These are phyloP conservation scores for Enoplosus armatus DNA, from an alignment of 2,797 vertebrate species.

Conservation along the genomic window DNA sequence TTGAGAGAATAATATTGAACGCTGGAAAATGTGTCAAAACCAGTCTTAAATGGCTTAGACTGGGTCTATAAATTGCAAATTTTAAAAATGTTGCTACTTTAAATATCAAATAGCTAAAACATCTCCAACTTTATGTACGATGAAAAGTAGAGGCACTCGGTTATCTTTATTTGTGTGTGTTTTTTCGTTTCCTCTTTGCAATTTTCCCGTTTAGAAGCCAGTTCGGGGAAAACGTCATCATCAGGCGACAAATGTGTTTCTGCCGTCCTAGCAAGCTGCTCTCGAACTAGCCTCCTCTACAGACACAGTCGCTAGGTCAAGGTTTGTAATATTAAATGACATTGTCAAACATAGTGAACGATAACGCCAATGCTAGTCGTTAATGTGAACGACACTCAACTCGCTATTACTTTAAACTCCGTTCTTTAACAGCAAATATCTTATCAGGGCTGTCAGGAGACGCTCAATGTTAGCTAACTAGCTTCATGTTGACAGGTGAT, in stretches of 20 bases:
- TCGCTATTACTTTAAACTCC: background rate
- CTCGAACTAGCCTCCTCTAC: background rate
- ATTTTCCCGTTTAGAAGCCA: background rate
- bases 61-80: rapidly evolving
- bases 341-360: background rate
- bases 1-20: background rate
- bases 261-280: background rate
- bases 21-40: constrained; percentile 9
- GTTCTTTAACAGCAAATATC: background rate
- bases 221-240: constrained; percentile 51
- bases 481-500: constrained; percentile 23
- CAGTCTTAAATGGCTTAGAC: background rate
- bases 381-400: rapidly evolving
- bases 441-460: background rate
- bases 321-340: background rate
- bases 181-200: background rate
- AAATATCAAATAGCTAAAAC: background rate
- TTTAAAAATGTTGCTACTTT: background rate
- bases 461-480: background rate
- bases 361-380: rapidly evolving
- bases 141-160: background rate
- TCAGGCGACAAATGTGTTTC: constrained; percentile 52
- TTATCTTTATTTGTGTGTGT: background rate
- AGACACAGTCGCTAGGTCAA: constrained; percentile 50
- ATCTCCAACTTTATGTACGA: background rate